Evolutionary conservation across 2,797 vertebrate genomes (phyloP), one percentile per base, ranked within the genome.

Genomic region (Periophthalmus magnuspinnatus): DNA sequence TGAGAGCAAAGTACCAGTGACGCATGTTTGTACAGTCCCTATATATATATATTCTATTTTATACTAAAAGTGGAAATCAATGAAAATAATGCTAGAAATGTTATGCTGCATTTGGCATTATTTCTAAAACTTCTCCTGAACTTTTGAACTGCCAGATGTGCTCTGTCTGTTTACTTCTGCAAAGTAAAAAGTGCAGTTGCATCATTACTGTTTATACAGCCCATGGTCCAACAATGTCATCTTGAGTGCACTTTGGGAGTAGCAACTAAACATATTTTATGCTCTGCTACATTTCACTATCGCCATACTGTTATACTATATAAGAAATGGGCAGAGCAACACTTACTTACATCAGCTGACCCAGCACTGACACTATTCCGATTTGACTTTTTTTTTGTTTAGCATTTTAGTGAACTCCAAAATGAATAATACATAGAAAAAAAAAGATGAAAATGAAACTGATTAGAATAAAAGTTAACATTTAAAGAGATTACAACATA

Each of bases 121-220:
- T 32, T 62, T 67, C 32, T 0, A 72, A 65, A 79, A 84, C 75
- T 70, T 66, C 63, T 64, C 22, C 0, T 76, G 65, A 79, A 84
- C 74, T 70, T 68, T 66, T 56, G 48, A 78, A 73, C 72, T 45
- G 3, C 0, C 6, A 78, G 65, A 33, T n/a, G 45, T 22, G 47
- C 17, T 48, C 22, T 70, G 54, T 65, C 36, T 79, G 34, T 80
- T 71, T 68, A 67, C 64, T 21, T 66, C 55, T 57, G 36, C 11
- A 6, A 59, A 10, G 52, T 21, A 16, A 41, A 67, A 41, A 65
- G 28, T 2, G 34, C 5, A 69, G 52, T 84, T 84, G 72, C 75
- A 79, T 86, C 73, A 85, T 71, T 11, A 38, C 60, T 63, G 32
- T 45, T 45, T 45, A 45, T 45, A 14, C 41, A 1, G 13, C 13